These are phyloP conservation scores for Phaonia tiefii DNA, from an alignment of 2,888 invertebrate species.

Conservation along the genomic window DNA sequence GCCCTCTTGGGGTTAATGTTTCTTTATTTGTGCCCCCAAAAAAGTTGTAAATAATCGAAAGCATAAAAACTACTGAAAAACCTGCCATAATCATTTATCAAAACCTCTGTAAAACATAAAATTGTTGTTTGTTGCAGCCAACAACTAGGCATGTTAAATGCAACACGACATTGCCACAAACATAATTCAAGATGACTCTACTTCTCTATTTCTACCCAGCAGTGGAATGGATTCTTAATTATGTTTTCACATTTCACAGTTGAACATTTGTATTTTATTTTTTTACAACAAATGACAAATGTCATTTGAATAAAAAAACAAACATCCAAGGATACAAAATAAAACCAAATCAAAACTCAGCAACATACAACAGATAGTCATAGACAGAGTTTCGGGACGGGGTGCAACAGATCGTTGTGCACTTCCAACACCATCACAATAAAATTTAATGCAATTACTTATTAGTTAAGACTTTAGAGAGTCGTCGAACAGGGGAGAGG, in stretches of 20 bases:
- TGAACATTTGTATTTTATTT: no score
- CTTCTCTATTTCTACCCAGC: slow-evolving; percentile 19
- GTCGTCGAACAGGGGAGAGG: background rate
- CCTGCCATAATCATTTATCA: slow-evolving; percentile 48
- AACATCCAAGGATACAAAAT: no score
- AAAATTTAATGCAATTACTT: background rate
- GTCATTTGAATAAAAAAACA: slow-evolving; percentile 52
- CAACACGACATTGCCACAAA: background rate
- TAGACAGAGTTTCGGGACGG: background rate
- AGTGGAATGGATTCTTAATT: slow-evolving; percentile 53
- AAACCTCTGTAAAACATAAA: slow-evolving; percentile 44
- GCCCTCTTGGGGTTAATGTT: slow-evolving; percentile 14
- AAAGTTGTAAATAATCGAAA: background rate
- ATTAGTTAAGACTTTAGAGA: background rate
- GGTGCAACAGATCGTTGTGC: background rate
- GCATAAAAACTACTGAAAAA: slow-evolving; percentile 10
- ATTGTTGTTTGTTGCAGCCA: background rate
- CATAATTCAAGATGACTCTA: background rate
- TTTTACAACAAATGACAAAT: slow-evolving; percentile 50
- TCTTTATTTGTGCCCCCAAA: background rate
- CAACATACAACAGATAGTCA: background rate
- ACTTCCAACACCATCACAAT: background rate
- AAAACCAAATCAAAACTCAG: slow-evolving; percentile 27
- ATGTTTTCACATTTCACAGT: slow-evolving; percentile 40
- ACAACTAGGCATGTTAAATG: no score